Percentiles rank a stretch among this genome's conserved stretches.
phyloP scores from a whole-genome alignment of 2,888 invertebrate species.

The Macrosiphum euphorbiae region DNA sequence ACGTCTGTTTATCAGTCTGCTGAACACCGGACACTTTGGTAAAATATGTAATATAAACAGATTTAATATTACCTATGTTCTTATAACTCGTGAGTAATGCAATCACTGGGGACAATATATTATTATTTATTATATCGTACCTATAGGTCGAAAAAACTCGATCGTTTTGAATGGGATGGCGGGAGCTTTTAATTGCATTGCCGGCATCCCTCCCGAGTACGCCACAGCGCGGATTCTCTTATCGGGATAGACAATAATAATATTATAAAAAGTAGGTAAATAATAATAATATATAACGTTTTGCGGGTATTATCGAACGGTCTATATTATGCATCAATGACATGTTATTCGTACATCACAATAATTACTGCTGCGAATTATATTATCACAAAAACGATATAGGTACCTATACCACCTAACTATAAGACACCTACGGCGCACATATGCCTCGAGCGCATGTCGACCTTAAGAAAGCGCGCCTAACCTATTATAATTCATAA shows the following conservation, averaged over 20 bases:
- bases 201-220: too few species aligned
- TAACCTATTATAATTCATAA: background rate
- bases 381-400: background rate
- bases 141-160: background rate
- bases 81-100: too few species aligned
- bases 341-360: background rate
- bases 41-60: too few species aligned
- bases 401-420: background rate
- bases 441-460: background rate
- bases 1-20: too few species aligned
- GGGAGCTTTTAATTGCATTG: background rate
- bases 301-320: background rate
- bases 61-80: too few species aligned
- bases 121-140: background rate
- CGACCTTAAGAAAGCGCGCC: constrained; percentile 7
- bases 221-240: background rate
- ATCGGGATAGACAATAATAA: background rate
- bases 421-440: background rate
- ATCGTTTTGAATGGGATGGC: background rate
- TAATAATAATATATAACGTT: background rate
- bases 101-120: background rate
- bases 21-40: too few species aligned
- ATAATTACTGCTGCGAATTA: background rate
- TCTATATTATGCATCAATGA: background rate
- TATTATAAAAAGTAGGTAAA: background rate